Base-by-base conservation (phyloP, 2,113 vertebrate species). In the Microtus oregoni region DNA sequence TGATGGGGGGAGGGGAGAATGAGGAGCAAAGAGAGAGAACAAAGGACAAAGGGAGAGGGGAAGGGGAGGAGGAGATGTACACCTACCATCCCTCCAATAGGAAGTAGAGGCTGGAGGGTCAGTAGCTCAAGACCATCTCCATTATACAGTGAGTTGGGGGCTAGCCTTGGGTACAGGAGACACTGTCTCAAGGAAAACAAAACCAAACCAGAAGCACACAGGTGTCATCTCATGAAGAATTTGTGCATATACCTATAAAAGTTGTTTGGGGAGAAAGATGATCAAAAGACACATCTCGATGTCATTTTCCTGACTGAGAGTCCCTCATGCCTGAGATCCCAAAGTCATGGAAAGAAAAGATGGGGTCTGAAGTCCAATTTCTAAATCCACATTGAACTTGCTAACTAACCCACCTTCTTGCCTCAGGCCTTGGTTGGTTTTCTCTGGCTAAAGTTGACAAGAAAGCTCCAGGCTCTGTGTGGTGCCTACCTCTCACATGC, bases 201-300 rank as follows among this genome's bases (percentile, higher is more conserved):
- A 85, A 7, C 61, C 7, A 41, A 65, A 17, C 7, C 30, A 67
- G n/a, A 92, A 26, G 20, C 26, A 41, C 3, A 14, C 6, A 55
- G 58, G 73, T 0, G 14, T 1, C 0, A 50, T 11, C 44, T 30
- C 63, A 19, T 11, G 35, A 82, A 47, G 32, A 68, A 81, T 2
- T 30, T 50, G 61, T 3, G 1, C 22, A 4, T 0, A 17, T 0
- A 11, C 2, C 3, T 19, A 38, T 4, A 44, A 47, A 73, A 24
- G 30, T 35, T 30, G 41, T 28, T 26, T 4, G 7, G 5, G 24
- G 38, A 81, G 20, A 38, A 41, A 1, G 1, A 22, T n/a, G 38
- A 63, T 35, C 26, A 61, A 3, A 86, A 58, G 58, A 19, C 32
- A 35, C 35, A 38, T 32, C 8, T 10, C 41, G 72, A 20, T 26